Conservation (phyloP, 2,888 invertebrate species). For the Xestia c-nigrum region DNA sequence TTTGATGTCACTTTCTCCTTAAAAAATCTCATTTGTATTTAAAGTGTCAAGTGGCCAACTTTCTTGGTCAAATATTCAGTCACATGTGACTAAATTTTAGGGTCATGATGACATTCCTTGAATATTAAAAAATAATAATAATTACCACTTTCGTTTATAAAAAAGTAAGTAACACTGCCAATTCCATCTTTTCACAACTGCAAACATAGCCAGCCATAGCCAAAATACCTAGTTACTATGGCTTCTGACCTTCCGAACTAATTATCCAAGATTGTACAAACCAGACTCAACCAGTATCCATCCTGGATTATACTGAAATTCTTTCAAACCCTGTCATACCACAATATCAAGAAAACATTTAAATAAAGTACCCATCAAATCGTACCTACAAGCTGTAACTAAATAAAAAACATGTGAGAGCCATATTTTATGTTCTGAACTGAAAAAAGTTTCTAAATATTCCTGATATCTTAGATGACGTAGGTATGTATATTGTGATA, state of each 20-base stretch:
- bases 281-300: neutral
- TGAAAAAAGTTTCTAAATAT: neutral
- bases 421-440: neutral
- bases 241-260: conserved; percentile 13
- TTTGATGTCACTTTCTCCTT: conserved; percentile 82
- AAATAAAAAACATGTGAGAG: conserved; percentile 10
- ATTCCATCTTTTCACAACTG: neutral
- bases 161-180: neutral
- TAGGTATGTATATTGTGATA: neutral
- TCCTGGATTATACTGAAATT: neutral
- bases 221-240: conserved; percentile 18
- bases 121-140: neutral
- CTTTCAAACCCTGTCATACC: neutral
- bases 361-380: neutral
- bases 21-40: conserved; percentile 48
- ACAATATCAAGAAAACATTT: neutral
- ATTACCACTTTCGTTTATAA: neutral
- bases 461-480: neutral
- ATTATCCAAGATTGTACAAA: neutral
- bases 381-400: neutral
- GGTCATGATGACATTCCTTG: conserved; percentile 7
- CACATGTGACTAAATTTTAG: conserved; percentile 8
- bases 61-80: conserved; percentile 36
- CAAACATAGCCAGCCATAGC: neutral
- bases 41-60: conserved; percentile 42